Base-by-base conservation (phyloP, 1,140 invertebrate species). In the Scylla paramamosain region DNA sequence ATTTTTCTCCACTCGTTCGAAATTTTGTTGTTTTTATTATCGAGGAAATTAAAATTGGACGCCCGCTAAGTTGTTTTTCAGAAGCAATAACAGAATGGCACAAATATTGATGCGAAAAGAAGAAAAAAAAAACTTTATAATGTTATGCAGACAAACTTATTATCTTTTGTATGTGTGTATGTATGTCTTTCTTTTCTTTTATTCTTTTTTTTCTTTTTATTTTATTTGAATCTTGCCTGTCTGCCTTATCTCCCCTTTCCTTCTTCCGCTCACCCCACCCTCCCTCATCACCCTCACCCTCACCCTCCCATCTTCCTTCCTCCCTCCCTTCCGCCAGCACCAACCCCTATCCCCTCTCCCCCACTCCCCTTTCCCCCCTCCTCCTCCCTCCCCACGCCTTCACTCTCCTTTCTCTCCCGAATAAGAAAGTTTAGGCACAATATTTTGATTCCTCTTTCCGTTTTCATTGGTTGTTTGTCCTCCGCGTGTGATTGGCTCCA, bases 91-190 rank as follows among this genome's bases (percentile, higher is more conserved):
- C 67, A 25, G 67, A n/a, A n/a, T n/a, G 67, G 12, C 67, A 39
- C 39, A 77, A n/a, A 77, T 25, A 77, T 25, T 77, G 67, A n/a
- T n/a, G 67, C 16, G 12, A 59, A 59, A 20, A 14, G 52, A 20
- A 59, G 10, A 2, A 77, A 77, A n/a, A 77, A 20, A 20, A 77
- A n/a, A 20, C 52, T 59, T 12, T 77, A n/a, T n/a, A 25, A 39
- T 20, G 52, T 59, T 0, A n/a, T n/a, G 8, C 67, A 77, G 20
- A 77, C 67, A 77, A 77, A 31, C n/a, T 45, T 88, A 4, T 88
- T 88, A 48, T 88, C 14, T 88, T 39, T 6, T 32, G 87, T 88
- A 45, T 92, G 91, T 92, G 10, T 92, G 91, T 92, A 48, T 92
- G 91, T 92, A 45, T 92, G 91, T 92, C 20, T 92, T 28, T 77